phyloP scores from a whole-genome alignment of 2,888 invertebrate genomes.

The Drosophila infuscata region DNA sequence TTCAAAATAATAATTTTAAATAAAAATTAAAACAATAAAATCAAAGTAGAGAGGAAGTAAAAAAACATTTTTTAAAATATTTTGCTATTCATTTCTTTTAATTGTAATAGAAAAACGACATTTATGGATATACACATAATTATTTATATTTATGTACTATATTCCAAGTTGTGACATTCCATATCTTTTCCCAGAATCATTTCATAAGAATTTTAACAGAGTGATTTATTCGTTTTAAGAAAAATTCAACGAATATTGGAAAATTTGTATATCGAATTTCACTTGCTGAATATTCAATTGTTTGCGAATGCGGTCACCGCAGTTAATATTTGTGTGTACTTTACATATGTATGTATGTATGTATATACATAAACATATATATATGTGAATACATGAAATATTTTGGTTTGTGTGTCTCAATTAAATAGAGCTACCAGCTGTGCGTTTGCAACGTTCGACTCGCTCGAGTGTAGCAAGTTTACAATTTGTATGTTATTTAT shows the following conservation, averaged over 20 bases:
- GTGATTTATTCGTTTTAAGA: background rate
- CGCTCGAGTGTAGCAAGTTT: slow-evolving; percentile 20
- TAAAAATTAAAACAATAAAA: background rate
- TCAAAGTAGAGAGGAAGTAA: background rate
- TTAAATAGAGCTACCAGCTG: slow-evolving; percentile 7
- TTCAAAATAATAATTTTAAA: background rate
- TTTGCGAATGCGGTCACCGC: background rate
- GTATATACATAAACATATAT: background rate
- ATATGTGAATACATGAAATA: background rate
- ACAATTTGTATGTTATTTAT: slow-evolving; percentile 23
- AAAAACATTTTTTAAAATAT: background rate
- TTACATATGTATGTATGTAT: background rate
- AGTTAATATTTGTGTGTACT: slow-evolving; percentile 9
- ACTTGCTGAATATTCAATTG: background rate
- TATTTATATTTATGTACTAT: background rate
- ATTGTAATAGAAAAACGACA: background rate
- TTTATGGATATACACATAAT: background rate
- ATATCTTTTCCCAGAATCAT: accelerated
- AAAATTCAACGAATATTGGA: slow-evolving; percentile 5
- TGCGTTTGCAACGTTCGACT: background rate
- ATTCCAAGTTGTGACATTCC: background rate
- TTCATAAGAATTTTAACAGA: background rate
- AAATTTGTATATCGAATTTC: slow-evolving; percentile 5
- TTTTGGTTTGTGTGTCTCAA: slow-evolving; percentile 1
- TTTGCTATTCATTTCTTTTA: background rate